Evolutionary conservation across 2,113 vertebrate species (phyloP).

Genomic region (Tetrao urogallus): DNA sequence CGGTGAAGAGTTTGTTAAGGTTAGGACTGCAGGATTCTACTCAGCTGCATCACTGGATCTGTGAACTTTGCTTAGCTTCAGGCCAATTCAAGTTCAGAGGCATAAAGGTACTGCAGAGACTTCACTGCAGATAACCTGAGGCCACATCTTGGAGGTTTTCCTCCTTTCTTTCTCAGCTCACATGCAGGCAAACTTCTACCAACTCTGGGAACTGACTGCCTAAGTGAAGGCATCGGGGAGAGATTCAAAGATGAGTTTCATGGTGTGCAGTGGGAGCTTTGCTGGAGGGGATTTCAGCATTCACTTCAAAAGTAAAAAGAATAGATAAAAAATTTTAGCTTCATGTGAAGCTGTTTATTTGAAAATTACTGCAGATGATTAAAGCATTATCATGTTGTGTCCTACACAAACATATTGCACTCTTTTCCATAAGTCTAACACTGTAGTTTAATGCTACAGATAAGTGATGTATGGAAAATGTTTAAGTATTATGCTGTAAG

Average conservation of each 20-base stretch:
- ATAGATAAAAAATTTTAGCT: neutral
- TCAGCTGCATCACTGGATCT: neutral
- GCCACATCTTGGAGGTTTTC: slow-evolving; percentile 5
- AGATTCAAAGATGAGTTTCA: neutral
- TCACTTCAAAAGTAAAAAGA: neutral
- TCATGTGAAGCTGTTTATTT: neutral
- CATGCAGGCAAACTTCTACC: neutral
- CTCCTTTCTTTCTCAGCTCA: neutral
- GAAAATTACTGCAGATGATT: neutral
- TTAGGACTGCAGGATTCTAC: neutral
- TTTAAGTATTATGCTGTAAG: neutral
- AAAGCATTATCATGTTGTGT: neutral
- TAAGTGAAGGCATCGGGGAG: neutral
- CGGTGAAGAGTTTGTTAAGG: neutral
- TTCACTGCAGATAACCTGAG: neutral
- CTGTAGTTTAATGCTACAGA: neutral
- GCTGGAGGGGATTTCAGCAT: neutral
- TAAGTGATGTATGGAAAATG: neutral
- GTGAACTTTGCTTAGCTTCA: slow-evolving; percentile 36
- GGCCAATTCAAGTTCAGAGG: slow-evolving; percentile 41
- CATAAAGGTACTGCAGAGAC: neutral
- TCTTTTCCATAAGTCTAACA: neutral
- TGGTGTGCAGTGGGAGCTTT: neutral
- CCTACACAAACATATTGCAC: accelerated
- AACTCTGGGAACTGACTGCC: neutral